phyloP scores from a whole-genome alignment of 2,797 vertebrate genomes.

The Antrozous pallidus region DNA sequence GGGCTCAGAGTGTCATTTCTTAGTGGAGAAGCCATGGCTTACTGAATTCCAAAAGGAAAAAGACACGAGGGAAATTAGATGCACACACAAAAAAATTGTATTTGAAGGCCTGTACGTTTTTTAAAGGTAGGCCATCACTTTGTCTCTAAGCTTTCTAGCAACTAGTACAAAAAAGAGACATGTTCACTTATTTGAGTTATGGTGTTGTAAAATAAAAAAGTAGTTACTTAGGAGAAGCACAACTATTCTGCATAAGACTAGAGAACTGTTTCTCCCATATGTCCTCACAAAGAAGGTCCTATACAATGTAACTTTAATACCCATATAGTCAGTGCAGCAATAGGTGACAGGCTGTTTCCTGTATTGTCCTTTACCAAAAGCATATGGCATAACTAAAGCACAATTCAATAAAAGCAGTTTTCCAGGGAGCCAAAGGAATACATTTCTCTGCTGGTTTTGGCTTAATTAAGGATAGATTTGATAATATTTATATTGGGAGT shows the following conservation, averaged over 20 bases:
- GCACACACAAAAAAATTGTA: background rate
- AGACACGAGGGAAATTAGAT: background rate
- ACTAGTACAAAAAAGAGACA: background rate
- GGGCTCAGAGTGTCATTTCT: background rate
- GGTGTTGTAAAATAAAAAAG: slow-evolving; percentile 43
- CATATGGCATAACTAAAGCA: background rate
- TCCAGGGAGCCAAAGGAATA: slow-evolving; percentile 21
- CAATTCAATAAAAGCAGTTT: slow-evolving; percentile 30
- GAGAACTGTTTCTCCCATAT: slow-evolving; percentile 39
- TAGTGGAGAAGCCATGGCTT: background rate
- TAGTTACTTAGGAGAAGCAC: slow-evolving; percentile 20
- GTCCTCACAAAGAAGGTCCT: slow-evolving; percentile 14
- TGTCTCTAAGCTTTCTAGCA: background rate
- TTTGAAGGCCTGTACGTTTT: background rate
- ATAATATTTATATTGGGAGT: background rate
- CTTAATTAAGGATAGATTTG: slow-evolving; percentile 36
- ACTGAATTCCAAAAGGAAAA: background rate
- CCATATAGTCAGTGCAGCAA: slow-evolving; percentile 40
- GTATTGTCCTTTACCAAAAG: slow-evolving; percentile 43
- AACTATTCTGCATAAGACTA: slow-evolving; percentile 41
- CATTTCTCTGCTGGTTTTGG: background rate
- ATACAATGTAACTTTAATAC: slow-evolving; percentile 39
- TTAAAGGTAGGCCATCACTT: background rate
- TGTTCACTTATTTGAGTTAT: slow-evolving; percentile 38
- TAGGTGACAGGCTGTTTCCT: slow-evolving; percentile 38